phyloP scores from a whole-genome alignment of 1,140 invertebrate species.

The Eupeodes corollae region DNA sequence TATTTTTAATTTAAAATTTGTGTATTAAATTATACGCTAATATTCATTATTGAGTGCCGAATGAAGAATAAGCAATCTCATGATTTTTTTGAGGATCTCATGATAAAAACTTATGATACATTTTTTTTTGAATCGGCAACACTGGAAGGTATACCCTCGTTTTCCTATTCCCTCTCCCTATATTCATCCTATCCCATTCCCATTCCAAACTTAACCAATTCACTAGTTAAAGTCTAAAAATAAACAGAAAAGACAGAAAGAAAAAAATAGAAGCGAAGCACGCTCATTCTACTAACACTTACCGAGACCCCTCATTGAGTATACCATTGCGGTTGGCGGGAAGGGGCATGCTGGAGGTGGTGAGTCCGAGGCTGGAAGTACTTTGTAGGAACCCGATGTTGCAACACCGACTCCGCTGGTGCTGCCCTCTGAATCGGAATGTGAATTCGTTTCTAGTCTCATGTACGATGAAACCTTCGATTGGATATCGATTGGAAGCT shows the following conservation, averaged over 20 bases:
- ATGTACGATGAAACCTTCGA: slow-evolving; percentile 73
- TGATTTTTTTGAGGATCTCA: too few relatives aligned
- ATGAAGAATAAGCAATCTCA: too few relatives aligned
- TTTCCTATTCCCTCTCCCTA: too few relatives aligned
- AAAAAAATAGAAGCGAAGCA: slow-evolving; percentile 18
- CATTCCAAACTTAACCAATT: too few relatives aligned
- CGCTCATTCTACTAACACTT: slow-evolving; percentile 41
- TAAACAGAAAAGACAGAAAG: slow-evolving; percentile 3
- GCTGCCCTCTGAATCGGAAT: slow-evolving; percentile 37
- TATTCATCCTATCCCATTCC: too few relatives aligned
- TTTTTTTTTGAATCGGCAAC: too few relatives aligned
- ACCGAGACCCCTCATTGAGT: slow-evolving; percentile 50
- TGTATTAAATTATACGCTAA: too few relatives aligned
- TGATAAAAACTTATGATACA: too few relatives aligned
- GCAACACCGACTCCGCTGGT: slow-evolving; percentile 32
- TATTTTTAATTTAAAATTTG: too few relatives aligned
- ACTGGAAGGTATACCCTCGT: too few relatives aligned
- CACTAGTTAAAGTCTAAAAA: neutral
- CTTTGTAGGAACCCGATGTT: slow-evolving; percentile 35
- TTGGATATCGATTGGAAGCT: slow-evolving; percentile 85
- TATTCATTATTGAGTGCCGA: too few relatives aligned
- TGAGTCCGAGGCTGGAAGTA: slow-evolving; percentile 36
- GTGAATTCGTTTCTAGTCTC: slow-evolving; percentile 52
- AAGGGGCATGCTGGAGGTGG: slow-evolving; percentile 45
- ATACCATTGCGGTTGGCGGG: slow-evolving; percentile 80